These are phyloP conservation scores for Drosophila mettleri DNA, from an alignment of 2,888 invertebrate genomes.

Conservation along the genomic window DNA sequence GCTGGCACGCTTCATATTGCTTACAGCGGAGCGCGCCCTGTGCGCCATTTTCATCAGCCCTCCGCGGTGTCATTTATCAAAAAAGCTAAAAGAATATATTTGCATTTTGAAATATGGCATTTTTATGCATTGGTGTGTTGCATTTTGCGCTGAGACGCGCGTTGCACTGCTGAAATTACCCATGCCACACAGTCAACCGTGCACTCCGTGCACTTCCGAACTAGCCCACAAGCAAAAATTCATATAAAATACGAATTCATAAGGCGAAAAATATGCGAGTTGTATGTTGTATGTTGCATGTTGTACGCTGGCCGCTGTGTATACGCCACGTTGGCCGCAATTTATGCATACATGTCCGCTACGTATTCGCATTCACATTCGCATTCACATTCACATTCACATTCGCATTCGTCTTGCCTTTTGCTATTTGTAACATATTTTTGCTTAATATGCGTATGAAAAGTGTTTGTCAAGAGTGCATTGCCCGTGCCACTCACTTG, in stretches of 20 bases:
- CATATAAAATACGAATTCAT: constrained; percentile 80
- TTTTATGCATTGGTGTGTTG: constrained; percentile 80
- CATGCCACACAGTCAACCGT: constrained; percentile 16
- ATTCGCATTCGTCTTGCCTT: constrained; percentile 22
- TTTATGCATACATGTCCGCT: constrained; percentile 67
- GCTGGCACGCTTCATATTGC: constrained; percentile 74
- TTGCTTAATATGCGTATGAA: constrained; percentile 30
- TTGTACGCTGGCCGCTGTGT: constrained; percentile 50
- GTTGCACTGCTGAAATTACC: constrained; percentile 60
- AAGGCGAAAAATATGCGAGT: constrained; percentile 77
- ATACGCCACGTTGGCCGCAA: constrained; percentile 75
- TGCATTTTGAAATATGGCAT: constrained; percentile 80
- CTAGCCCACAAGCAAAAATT: constrained; percentile 41
- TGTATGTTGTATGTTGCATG: constrained; percentile 25
- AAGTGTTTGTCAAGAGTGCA: constrained; percentile 57
- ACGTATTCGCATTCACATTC: constrained; percentile 29
- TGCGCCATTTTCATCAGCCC: constrained; percentile 73
- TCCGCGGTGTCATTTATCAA: constrained; percentile 80
- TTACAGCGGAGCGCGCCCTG: constrained; percentile 34
- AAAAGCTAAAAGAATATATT: constrained; percentile 81
- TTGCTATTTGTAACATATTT: constrained; percentile 50
- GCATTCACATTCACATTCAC: constrained; percentile 18
- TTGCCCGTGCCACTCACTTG: constrained; percentile 46
- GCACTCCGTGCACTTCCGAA: background rate
- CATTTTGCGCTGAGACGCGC: constrained; percentile 60